Conservation (phyloP, 1,140 invertebrate species). For the Caerostris extrusa region DNA sequence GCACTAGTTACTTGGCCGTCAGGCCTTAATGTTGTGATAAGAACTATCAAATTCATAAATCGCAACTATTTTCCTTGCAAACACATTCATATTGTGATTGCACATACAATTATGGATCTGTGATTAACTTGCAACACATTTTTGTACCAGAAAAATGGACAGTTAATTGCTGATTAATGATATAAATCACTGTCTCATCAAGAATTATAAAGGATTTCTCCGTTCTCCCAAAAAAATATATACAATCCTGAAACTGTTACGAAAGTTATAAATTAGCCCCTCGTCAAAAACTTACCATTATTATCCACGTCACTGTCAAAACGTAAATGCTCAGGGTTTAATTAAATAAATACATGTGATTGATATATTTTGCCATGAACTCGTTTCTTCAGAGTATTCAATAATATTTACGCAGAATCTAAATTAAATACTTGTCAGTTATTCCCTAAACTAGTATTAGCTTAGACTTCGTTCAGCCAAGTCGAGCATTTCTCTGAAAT, state of each 20-base stretch:
- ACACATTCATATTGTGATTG: too few relatives aligned
- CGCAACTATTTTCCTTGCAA: too few relatives aligned
- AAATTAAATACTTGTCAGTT: slow-evolving; percentile 29
- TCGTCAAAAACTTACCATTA: neutral
- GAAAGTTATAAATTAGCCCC: neutral
- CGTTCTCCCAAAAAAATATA: too few relatives aligned
- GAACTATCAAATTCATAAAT: too few relatives aligned
- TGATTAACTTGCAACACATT: too few relatives aligned
- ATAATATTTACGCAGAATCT: slow-evolving; percentile 2
- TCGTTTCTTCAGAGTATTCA: neutral
- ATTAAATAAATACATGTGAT: neutral
- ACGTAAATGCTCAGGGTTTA: neutral
- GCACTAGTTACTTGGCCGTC: too few relatives aligned
- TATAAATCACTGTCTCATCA: too few relatives aligned
- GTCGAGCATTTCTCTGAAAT: slow-evolving; percentile 3
- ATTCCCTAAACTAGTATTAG: neutral
- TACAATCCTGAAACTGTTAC: neutral
- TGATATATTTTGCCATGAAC: neutral
- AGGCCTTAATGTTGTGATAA: too few relatives aligned
- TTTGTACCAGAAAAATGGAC: too few relatives aligned
- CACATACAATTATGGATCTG: too few relatives aligned
- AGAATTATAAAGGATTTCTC: too few relatives aligned
- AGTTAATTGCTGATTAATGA: too few relatives aligned
- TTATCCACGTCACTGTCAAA: neutral
- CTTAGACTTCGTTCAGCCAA: neutral